A percentile compares a stretch with the other conserved stretches of the same genome.
Evolutionary conservation across 2,113 vertebrate genomes (phyloP).

Genomic region (Lophura nycthemera): DNA sequence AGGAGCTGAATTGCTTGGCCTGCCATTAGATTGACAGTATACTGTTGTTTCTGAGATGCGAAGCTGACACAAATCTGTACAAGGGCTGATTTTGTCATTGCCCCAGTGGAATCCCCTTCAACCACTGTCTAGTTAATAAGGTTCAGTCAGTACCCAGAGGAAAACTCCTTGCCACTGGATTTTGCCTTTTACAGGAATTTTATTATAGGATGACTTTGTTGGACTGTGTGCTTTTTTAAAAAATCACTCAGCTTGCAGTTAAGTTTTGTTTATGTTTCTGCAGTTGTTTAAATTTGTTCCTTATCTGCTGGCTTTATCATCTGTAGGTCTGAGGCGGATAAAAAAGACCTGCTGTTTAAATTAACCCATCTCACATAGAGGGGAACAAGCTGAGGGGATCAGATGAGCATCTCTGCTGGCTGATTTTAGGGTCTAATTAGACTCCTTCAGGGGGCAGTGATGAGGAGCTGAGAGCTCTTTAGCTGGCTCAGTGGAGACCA

Average conservation of each 20-base stretch:
- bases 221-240: not conserved
- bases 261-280: conserved; percentile 42
- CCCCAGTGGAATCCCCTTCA: conserved; percentile 26
- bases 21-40: not conserved
- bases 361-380: not conserved
- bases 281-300: conserved; percentile 19
- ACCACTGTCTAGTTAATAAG: not conserved
- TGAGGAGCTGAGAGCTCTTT: not conserved
- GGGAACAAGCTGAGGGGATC: not conserved
- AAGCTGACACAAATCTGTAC: conserved; percentile 18
- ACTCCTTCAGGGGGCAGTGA: not conserved
- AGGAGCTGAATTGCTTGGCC: not conserved
- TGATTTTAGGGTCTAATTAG: not conserved
- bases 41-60: not conserved
- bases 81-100: conserved; percentile 32
- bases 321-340: not conserved
- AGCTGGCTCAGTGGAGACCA: not conserved
- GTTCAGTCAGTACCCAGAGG: conserved; percentile 14
- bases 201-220: conserved; percentile 2
- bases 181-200: conserved; percentile 38
- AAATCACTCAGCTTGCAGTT: not conserved
- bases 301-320: conserved; percentile 50
- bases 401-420: not conserved
- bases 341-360: conserved; percentile 34
- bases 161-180: conserved; percentile 21